Conservation (phyloP, 1,140 invertebrate species). For the Popillia japonica region DNA sequence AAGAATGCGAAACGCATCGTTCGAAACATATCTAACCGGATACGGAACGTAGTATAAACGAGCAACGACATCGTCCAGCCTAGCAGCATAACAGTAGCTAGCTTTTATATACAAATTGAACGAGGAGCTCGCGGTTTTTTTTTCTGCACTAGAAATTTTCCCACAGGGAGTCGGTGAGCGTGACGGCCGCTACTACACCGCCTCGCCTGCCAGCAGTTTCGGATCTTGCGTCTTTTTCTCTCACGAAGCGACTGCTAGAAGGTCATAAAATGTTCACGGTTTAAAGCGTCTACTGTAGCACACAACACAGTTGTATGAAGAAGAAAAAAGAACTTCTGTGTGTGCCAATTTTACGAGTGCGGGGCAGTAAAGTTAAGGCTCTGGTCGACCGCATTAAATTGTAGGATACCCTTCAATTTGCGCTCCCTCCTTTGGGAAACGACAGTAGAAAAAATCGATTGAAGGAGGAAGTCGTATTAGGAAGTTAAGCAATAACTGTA, state of each 20-base stretch:
- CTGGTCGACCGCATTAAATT: slow-evolving; percentile 20
- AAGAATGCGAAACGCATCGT: neutral
- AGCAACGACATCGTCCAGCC: neutral
- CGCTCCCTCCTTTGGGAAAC: neutral
- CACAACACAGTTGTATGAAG: too few relatives aligned
- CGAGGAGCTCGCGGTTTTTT: neutral
- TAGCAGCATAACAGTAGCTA: neutral
- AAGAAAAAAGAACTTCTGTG: neutral
- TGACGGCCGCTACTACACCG: neutral
- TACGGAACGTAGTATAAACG: too few relatives aligned
- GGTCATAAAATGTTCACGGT: slow-evolving; percentile 13
- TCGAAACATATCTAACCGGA: neutral
- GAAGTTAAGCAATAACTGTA: neutral
- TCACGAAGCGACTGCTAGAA: neutral
- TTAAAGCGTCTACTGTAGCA: too few relatives aligned
- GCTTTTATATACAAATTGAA: slow-evolving; percentile 30
- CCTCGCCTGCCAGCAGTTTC: neutral
- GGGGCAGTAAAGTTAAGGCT: neutral
- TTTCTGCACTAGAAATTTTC: slow-evolving; percentile 7
- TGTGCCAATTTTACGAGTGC: slow-evolving; percentile 8
- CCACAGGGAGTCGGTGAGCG: slow-evolving; percentile 18
- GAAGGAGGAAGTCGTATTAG: neutral
- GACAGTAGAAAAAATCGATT: neutral
- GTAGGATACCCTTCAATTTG: neutral
- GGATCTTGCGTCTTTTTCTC: too few relatives aligned